These are phyloP conservation scores for Lasioglossum malachurum DNA, from an alignment of 2,888 invertebrate species.

Conservation along the genomic window DNA sequence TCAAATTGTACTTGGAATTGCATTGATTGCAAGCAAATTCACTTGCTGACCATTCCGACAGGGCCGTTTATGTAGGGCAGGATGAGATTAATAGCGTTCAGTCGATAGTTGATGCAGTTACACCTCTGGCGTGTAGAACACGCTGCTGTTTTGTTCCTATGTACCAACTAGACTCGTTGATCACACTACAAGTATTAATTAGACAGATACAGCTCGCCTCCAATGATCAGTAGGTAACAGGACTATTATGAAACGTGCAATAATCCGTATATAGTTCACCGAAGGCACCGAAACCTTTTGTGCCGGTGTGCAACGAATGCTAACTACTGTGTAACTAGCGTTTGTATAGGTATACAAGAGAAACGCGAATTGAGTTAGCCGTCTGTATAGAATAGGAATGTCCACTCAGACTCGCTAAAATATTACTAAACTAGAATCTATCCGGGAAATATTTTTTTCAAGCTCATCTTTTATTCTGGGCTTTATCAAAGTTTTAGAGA, in stretches of 20 bases:
- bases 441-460: neutral
- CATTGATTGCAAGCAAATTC: neutral
- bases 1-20: neutral
- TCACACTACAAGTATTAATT: neutral
- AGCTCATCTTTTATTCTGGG: neutral
- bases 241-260: neutral
- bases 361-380: neutral
- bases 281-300: neutral
- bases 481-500: neutral
- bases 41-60: neutral
- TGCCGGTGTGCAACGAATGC: neutral
- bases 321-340: neutral
- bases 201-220: neutral
- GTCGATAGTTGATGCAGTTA: neutral
- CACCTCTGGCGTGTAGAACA: neutral
- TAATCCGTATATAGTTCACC: neutral
- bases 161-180: neutral
- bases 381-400: neutral
- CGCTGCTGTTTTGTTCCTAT: neutral
- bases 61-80: neutral
- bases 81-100: neutral
- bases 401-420: neutral
- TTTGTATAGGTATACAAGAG: neutral
- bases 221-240: neutral
- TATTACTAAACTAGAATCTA: neutral